Conservation (phyloP, 2,113 vertebrate genomes). For the Onychostruthus taczanowskii region DNA sequence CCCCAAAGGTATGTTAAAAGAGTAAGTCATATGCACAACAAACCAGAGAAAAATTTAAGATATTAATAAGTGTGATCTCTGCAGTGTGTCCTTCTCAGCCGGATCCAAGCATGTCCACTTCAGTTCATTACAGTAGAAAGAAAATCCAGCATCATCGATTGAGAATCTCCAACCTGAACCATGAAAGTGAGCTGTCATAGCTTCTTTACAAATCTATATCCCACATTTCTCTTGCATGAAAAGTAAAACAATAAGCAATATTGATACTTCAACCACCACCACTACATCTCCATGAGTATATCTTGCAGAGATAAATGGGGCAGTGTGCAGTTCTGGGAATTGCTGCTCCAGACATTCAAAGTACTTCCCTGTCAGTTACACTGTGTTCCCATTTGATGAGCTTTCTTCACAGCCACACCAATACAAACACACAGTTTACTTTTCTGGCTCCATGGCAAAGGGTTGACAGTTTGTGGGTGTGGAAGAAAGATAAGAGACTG, state of each 20-base stretch:
- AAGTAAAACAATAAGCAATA: neutral
- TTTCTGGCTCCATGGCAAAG: neutral
- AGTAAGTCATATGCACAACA: neutral
- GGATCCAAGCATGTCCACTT: neutral
- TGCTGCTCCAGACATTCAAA: neutral
- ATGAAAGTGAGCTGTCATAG: neutral
- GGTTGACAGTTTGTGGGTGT: neutral
- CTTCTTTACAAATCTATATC: neutral
- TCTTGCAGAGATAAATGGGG: neutral
- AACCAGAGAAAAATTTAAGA: neutral
- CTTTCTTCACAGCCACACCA: neutral
- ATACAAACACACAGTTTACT: neutral
- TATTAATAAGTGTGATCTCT: neutral
- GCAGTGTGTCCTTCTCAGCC: neutral
- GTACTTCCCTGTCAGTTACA: neutral
- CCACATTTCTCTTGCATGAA: neutral
- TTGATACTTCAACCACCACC: neutral
- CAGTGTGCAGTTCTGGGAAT: neutral
- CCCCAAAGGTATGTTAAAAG: neutral
- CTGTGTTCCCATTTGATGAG: neutral
- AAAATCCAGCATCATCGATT: neutral
- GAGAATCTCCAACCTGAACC: neutral
- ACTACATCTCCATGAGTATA: neutral
- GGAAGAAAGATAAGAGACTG: neutral
- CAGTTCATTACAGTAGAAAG: neutral